Evolutionary conservation across 2,888 invertebrate species (phyloP), one percentile per base, ranked within the genome.

Genomic region (Melieria picta): DNA sequence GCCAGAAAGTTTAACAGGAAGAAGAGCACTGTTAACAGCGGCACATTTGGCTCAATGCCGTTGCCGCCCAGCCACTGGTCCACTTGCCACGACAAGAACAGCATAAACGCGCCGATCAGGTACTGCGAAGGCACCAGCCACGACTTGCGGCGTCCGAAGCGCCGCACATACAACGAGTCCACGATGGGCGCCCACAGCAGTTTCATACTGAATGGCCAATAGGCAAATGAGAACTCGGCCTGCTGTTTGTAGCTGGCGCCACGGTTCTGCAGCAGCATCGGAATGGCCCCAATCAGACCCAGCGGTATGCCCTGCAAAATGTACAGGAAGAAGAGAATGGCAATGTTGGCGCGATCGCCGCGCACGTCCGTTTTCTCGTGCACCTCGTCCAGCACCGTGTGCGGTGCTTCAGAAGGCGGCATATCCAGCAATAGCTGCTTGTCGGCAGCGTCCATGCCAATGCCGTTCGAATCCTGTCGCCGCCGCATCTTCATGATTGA

Each of bases 151-250:
- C 99, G 89, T 1, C 99, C 99, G 87, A 99, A 93, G 75, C 90
- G 88, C 9, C 91, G 88, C 76, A 92, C 91, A 85, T 94, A 99
- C 62, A 97, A 85, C 0, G 98, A 94, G 88, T 99, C 99, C 5
- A 99, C 98, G 78, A 99, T 91, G 1, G 99, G 99, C 0, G 99
- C 99, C 99, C 99, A 99, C 71, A 99, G 84, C 60, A 99, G 88
- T 87, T 99, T 99, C 60, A 99, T 87, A 85, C 92, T 92, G 81
- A 94, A 95, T 0, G 97, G 97, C 97, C 97, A 98, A 80, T 92
- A 92, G 0, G 95, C 96, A 83, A 97, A 94, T 88, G 98, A 98
- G 86, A 97, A 95, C 85, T 94, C 94, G 13, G 95, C 95, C 89
- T 99, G 99, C 85, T 99, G 95, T 79, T 93, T 94, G 85, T 99